A percentile compares a stretch with the other conserved stretches of the same genome.
Evolutionary conservation across 2,797 vertebrate genomes (phyloP).

Genomic region (Mycteria americana): DNA sequence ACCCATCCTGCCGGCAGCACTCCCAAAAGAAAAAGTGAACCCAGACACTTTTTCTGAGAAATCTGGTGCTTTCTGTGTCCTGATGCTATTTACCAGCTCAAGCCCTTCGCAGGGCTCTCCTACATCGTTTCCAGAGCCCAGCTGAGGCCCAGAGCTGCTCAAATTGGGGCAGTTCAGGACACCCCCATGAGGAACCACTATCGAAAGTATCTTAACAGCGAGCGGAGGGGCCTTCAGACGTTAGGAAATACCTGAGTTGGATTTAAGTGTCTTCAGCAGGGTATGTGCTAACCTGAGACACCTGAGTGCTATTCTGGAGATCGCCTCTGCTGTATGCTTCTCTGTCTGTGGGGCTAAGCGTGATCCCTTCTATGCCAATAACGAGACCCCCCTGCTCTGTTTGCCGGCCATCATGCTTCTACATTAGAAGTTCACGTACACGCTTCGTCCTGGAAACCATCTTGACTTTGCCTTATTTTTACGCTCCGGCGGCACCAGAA

Average conservation of each 20-base stretch:
- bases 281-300: not conserved
- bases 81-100: fast-evolving
- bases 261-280: not conserved
- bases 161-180: not conserved
- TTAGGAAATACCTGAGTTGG: not conserved
- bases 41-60: fast-evolving
- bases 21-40: fast-evolving
- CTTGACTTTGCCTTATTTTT: not conserved
- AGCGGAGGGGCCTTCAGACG: fast-evolving
- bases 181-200: fast-evolving
- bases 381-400: too few species aligned
- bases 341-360: too few species aligned
- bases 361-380: fast-evolving
- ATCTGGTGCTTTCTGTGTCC: fast-evolving
- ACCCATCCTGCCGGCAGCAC: not conserved
- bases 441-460: not conserved
- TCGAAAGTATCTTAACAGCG: fast-evolving
- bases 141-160: not conserved
- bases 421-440: not conserved
- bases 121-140: not conserved
- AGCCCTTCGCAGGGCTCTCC: not conserved
- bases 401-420: fast-evolving
- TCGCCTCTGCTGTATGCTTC: fast-evolving
- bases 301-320: not conserved
- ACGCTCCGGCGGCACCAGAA: fast-evolving